Conservation (phyloP, 2,888 invertebrate species). For the Aspidiotus destructor region DNA sequence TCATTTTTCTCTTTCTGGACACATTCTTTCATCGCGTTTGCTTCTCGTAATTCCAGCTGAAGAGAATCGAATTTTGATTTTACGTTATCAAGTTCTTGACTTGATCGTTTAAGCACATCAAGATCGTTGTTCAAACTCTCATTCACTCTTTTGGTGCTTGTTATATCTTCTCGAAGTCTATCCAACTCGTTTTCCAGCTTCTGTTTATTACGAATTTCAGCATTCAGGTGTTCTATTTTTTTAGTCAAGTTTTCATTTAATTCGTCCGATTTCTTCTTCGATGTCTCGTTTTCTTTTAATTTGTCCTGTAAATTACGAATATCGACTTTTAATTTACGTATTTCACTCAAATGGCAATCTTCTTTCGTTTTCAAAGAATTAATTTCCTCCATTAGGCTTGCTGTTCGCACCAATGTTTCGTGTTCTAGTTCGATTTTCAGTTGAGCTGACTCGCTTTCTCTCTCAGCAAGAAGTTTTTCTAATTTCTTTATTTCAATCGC, state of each 20-base stretch:
- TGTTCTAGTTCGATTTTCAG: slow-evolving; percentile 12
- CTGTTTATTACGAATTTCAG: slow-evolving; percentile 3
- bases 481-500: background rate
- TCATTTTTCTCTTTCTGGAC: no score
- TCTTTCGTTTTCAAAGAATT: slow-evolving; percentile 27
- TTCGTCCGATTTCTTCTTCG: slow-evolving; percentile 29
- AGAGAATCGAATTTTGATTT: no score
- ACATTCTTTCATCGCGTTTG: no score
- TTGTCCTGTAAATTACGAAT: background rate
- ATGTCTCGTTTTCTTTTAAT: slow-evolving; percentile 8
- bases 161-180: background rate
- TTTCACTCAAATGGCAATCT: slow-evolving; percentile 13
- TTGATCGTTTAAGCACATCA: no score
- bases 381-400: slow-evolving; percentile 20
- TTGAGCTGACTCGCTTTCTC: background rate
- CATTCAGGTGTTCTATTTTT: slow-evolving; percentile 36
- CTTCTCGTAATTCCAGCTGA: no score
- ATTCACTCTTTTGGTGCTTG: no score
- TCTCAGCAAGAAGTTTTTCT: background rate
- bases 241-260: slow-evolving; percentile 36
- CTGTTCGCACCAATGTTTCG: slow-evolving; percentile 9
- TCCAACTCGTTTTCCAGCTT: slow-evolving; percentile 7
- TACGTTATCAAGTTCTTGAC: no score
- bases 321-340: slow-evolving; percentile 11
- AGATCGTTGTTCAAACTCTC: no score